Conservation (phyloP, 2,888 invertebrate genomes). For the Uloborus plumipes region DNA sequence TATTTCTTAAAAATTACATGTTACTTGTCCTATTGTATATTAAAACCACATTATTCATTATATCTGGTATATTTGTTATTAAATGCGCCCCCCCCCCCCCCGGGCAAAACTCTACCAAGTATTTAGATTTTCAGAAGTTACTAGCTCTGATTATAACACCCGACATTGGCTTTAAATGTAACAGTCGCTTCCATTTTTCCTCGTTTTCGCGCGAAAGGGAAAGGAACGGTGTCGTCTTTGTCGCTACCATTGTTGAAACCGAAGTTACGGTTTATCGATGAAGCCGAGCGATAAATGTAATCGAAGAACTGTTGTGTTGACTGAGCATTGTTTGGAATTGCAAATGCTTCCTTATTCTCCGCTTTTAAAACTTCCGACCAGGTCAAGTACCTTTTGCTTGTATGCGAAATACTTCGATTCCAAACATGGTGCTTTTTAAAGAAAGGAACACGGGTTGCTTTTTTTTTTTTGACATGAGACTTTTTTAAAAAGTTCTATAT, state of each 20-base stretch:
- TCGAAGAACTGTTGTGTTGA: conserved; percentile 16
- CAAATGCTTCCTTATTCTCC: conserved; percentile 37
- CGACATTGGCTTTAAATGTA: background rate
- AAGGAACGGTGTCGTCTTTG: too few relatives aligned
- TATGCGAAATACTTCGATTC: background rate
- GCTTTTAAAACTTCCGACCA: conserved; percentile 23
- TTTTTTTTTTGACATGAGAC: background rate
- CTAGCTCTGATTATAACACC: background rate
- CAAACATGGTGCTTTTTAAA: background rate
- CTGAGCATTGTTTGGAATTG: conserved; percentile 17
- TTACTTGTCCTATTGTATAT: too few relatives aligned
- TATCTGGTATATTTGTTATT: too few relatives aligned
- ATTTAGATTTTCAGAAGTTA: too few relatives aligned
- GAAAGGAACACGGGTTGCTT: too few relatives aligned
- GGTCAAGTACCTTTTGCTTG: conserved; percentile 34
- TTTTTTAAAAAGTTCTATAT: conserved; percentile 9
- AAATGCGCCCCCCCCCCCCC: too few relatives aligned
- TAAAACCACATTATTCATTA: too few relatives aligned
- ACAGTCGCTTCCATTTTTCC: background rate
- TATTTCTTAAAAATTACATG: too few relatives aligned
- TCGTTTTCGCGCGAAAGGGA: too few relatives aligned
- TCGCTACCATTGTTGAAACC: background rate
- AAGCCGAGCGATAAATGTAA: conserved; percentile 40
- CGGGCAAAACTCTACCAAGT: too few relatives aligned
- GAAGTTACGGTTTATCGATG: conserved; percentile 50